phyloP scores from a whole-genome alignment of 2,797 vertebrate genomes.

The Chiroxiphia lanceolata region DNA sequence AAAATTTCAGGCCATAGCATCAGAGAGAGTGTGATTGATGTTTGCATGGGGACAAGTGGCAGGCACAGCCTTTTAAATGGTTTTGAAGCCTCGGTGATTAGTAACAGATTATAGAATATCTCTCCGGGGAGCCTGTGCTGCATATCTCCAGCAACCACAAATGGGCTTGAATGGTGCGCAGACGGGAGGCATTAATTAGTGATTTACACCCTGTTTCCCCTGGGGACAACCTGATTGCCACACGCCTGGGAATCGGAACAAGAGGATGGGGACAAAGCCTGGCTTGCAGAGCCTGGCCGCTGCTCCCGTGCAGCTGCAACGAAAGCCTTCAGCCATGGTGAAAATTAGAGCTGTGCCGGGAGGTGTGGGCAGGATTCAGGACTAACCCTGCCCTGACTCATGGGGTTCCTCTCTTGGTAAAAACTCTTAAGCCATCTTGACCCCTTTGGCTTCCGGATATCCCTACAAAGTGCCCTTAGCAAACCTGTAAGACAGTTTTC shows the following conservation, averaged over 20 bases:
- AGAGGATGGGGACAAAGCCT: background rate
- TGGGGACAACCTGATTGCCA: background rate
- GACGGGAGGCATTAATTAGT: slow-evolving; percentile 10
- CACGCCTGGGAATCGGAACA: background rate
- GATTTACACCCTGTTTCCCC: background rate
- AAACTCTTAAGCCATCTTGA: background rate
- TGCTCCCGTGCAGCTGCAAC: accelerated
- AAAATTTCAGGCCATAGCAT: background rate
- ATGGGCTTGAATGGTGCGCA: background rate
- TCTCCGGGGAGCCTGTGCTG: background rate
- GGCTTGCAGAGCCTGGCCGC: background rate
- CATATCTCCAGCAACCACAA: background rate
- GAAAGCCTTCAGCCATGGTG: background rate
- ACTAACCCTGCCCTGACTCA: background rate
- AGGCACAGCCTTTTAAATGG: background rate
- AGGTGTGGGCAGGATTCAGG: accelerated
- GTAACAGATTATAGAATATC: background rate
- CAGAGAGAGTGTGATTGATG: background rate
- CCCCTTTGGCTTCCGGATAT: background rate
- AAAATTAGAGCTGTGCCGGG: accelerated
- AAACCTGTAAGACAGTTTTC: background rate
- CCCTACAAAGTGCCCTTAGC: background rate
- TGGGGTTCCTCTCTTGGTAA: background rate
- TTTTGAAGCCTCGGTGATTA: slow-evolving; percentile 15
- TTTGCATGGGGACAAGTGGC: background rate